Conservation (phyloP, 2,113 vertebrate genomes). For the Mustelus asterias region DNA sequence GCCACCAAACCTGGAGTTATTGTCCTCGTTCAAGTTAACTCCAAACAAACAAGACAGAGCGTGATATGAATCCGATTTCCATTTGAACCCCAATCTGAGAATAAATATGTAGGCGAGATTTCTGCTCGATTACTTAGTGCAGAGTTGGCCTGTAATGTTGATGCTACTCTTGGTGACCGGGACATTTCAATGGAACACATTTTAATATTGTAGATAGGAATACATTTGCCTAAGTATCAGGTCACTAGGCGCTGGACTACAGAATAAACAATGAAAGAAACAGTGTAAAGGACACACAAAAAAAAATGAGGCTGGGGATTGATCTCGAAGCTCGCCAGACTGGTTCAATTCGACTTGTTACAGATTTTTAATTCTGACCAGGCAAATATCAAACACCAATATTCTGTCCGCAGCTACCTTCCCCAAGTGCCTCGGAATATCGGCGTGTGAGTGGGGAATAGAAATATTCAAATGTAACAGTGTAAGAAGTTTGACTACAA, state of each 20-base stretch:
- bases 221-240: neutral
- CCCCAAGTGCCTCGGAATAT: neutral
- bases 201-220: neutral
- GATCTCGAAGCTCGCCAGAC: neutral
- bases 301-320: neutral
- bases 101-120: neutral
- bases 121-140: no score
- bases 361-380: neutral
- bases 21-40: neutral
- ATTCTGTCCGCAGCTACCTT: neutral
- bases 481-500: neutral
- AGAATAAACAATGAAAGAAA: neutral
- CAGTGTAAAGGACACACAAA: neutral
- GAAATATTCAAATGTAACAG: conserved; percentile 2
- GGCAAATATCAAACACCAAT: neutral
- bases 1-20: neutral
- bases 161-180: neutral
- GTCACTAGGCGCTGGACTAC: no score
- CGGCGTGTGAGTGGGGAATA: neutral
- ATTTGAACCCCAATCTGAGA: neutral
- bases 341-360: neutral
- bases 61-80: neutral
- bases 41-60: neutral
- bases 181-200: neutral
- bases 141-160: neutral